Base-by-base conservation (phyloP, 2,888 invertebrate species). In the Netelia fuscicornis region DNA sequence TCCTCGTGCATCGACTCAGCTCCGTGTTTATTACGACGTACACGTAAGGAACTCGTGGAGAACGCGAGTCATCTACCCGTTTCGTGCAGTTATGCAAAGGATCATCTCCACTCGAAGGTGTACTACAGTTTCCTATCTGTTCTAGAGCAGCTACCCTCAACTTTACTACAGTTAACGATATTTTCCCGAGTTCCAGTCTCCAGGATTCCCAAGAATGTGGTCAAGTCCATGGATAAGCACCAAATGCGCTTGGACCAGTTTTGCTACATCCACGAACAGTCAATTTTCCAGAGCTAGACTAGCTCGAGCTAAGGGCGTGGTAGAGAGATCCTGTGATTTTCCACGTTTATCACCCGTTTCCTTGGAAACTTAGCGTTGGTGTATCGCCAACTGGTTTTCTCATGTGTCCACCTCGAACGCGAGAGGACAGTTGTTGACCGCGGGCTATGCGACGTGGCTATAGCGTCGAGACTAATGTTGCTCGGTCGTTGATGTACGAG, bases 381-480 rank as follows among this genome's bases (percentile, higher is more conserved):
- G 60, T 67, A 48, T 42, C 52, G 42, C 20, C 23, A 17, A 37
- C 44, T 54, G 64, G 10, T 77, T 37, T 67, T 42, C 11, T 68
- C 76, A 37, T n/a, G 52, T 56, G 52, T 60, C 17, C 23, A 60
- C 23, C 25, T 20, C 6, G 44, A 17, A 60, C 60, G 62, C 72
- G 76, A 60, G 71, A 68, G 67, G 68, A 81, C 81, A 84, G 76
- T 84, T 84, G 76, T 81, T 74, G 23, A 68, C 81, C 72, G 67
- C 44, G 48, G 71, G 76, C 64, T 62, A 44, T 71, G 23, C 11
- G 20, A 20, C 52, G 20, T 37, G 64, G 30, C 68, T 17, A 52
- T n/a, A 30, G 81, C 71, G 84, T 77, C 84, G 77, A 72, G 81
- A 84, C 84, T 81, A 84, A 84, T 84, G 84, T 84, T 81, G 62